Base-by-base conservation (phyloP, 1,140 invertebrate genomes). In the Idris sp. region DNA sequence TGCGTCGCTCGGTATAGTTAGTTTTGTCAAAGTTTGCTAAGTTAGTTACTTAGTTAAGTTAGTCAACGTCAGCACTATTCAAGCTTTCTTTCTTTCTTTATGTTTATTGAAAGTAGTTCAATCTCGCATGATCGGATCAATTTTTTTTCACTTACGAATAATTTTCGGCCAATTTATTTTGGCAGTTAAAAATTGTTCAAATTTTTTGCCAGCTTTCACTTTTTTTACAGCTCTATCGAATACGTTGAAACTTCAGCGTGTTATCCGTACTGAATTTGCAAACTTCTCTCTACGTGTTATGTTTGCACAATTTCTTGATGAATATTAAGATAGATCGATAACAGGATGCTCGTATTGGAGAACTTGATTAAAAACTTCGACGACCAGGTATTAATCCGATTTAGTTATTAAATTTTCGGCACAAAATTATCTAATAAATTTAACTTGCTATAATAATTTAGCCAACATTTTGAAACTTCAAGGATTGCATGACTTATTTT, bases 31-130 rank as follows among this genome's bases (percentile, higher is more conserved):
- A 56, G 62, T 67, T 67, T 26, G 13, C 18, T 48, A 48, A 56
- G 51, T 49, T 49, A 38, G 51, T 67, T 67, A 67, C 26, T 48
- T 25, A 33, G 41, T 49, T 56, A 56, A 67, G 62, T 67, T 22
- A 67, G 51, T 56, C 49, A 56, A 67, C 51, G 51, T 56, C 62
- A 67, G 25, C 33, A 10, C 11, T 14, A 30, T 9, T 19, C 8
- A 26, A 2, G 15, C 16, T 46, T 43, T 36, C 43, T 16, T 40
- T 41, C 25, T 4, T 6, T 9, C 2, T n/a, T n/a, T n/a, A n/a
- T 3, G 28, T 30, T n/a, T 6, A n/a, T 9, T n/a, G 28, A 2
- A 9, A n/a, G 28, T n/a, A 30, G 9, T n/a, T 30, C 2, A n/a
- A 30, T 30, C 9, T 9, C 9, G 28, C 28, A 30, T 9, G 6